phyloP scores from a whole-genome alignment of 2,888 invertebrate genomes.

The Alentia gelatinosa region DNA sequence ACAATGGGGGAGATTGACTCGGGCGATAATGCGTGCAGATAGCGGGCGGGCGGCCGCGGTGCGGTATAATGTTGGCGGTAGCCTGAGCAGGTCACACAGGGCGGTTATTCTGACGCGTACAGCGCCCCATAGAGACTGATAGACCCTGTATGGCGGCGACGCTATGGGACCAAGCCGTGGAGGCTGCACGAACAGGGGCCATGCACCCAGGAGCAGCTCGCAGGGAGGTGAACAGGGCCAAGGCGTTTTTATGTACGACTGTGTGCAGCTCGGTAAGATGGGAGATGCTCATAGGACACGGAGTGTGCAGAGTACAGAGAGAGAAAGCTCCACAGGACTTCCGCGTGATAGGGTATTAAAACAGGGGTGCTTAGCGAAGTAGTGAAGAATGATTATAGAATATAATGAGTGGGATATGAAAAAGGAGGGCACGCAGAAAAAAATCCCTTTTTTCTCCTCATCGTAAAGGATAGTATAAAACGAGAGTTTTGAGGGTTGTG shows the following conservation, averaged over 20 bases:
- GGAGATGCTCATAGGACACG: background rate
- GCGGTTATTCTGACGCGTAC: constrained; percentile 42
- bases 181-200: constrained; percentile 1
- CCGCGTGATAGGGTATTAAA: too few species aligned
- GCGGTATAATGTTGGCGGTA: constrained; percentile 13
- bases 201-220: background rate
- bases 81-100: background rate
- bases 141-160: background rate
- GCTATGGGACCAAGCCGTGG: background rate
- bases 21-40: constrained; percentile 51
- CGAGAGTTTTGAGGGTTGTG: too few species aligned
- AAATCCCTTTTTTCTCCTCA: too few species aligned
- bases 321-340: too few species aligned
- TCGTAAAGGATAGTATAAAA: too few species aligned
- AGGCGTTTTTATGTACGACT: background rate
- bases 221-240: constrained; percentile 17
- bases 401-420: too few species aligned
- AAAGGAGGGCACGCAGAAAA: too few species aligned
- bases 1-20: constrained; percentile 50
- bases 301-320: background rate
- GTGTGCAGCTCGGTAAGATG: background rate
- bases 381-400: too few species aligned
- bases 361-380: too few species aligned
- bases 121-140: constrained; percentile 43
- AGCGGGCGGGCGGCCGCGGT: constrained; percentile 6